Evolutionary conservation across 2,113 vertebrate genomes (phyloP), one percentile per base, ranked within the genome.

Genomic region (Sphaerodactylus townsendi): DNA sequence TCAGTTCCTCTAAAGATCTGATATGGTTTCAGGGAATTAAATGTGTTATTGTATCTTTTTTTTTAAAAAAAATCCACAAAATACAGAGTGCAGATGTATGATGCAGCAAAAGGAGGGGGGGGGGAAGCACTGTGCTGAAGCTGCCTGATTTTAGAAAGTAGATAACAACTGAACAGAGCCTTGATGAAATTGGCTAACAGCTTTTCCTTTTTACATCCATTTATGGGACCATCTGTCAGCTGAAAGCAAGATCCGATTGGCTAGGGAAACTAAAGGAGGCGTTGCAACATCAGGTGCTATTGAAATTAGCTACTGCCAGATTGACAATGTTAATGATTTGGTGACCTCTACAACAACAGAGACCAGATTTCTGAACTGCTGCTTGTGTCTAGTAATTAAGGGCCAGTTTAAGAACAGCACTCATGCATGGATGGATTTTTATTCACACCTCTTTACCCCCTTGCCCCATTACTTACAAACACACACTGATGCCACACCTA

Each of bases 211-310:
- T 92, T 90, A 90, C 96, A 94, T 92, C 96, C 96, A 96, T 97
- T 97, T 97, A 97, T 95, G 97, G 94, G 93, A 89, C 92, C 95
- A 95, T 97, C 96, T 96, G 96, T 97, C 96, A 97, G 94, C 95
- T 83, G 85, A 94, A 94, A 94, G 95, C 94, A 91, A 87, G 92
- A 93, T 96, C 96, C 93, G 93, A 99, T 99, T 98, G 98, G 98
- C 96, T 97, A 93, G 89, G 88, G 92, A 93, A 91, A 92, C 68
- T 91, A 92, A 93, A 93, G 95, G 93, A 94, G 95, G 95, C 95
- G 95, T 95, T 95, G 95, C 95, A 95, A 96, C 94, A 96, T 96
- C 96, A 97, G 96, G 96, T 97, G 96, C 96, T 96, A 96, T 97
- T 96, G 96, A 96, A 97, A 97, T 96, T 96, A 96, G 95, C 96